Conservation (phyloP, 2,113 vertebrate genomes). For the Microtus oregoni region DNA sequence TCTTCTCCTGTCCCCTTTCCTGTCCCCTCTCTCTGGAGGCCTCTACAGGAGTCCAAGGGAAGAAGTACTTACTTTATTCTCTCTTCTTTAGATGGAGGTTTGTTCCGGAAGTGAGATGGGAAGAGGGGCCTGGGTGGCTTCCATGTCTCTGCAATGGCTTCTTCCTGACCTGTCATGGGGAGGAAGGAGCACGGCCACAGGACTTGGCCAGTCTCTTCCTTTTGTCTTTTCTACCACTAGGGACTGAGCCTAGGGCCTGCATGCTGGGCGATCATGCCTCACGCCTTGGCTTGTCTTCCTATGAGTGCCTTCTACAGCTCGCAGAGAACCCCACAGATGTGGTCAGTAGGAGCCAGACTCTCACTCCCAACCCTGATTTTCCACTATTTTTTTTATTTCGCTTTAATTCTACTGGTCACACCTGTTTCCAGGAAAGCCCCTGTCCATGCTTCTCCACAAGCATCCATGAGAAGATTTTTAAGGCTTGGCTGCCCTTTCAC, state of each 20-base stretch:
- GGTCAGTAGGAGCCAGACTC: not conserved
- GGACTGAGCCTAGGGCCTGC: not conserved
- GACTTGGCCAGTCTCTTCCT: not conserved
- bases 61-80: not conserved
- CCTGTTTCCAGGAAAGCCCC: not conserved
- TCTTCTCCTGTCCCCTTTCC: not conserved
- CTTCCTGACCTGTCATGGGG: not conserved
- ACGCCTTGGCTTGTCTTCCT: not conserved
- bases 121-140: not conserved
- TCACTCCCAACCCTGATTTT: not conserved
- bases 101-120: not conserved
- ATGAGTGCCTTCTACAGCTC: not conserved
- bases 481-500: not conserved
- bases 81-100: not conserved
- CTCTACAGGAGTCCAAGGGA: not conserved
- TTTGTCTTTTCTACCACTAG: not conserved
- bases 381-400: not conserved
- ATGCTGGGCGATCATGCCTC: too few species aligned
- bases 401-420: not conserved
- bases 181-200: not conserved
- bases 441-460: not conserved
- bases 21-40: not conserved
- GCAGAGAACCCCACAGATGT: not conserved
- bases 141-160: not conserved
- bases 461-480: accelerated